These are phyloP conservation scores for Antrozous pallidus DNA, from an alignment of 2,797 vertebrate species.

Conservation along the genomic window DNA sequence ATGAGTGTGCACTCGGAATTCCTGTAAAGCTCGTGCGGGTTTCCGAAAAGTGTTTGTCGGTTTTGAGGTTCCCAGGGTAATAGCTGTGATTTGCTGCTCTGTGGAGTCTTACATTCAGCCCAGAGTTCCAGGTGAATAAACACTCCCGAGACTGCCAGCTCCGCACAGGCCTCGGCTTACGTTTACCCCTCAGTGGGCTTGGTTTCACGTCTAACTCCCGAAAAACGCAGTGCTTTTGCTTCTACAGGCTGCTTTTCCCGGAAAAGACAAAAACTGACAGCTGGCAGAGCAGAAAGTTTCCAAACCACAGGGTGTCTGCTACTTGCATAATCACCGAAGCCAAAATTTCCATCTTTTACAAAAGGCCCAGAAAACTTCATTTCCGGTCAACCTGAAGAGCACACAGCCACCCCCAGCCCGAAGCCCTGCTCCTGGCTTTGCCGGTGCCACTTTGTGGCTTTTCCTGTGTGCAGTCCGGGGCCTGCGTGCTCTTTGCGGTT, in stretches of 20 bases:
- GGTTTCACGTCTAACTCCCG: conserved; percentile 33
- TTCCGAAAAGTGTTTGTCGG: not conserved
- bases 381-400: conserved; percentile 14
- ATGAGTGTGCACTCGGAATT: not conserved
- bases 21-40: not conserved
- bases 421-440: not conserved
- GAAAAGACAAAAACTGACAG: conserved; percentile 42
- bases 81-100: not conserved
- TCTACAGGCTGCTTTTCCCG: conserved; percentile 46
- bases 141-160: not conserved
- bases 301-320: conserved; percentile 39
- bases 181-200: not conserved
- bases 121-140: not conserved
- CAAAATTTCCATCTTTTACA: conserved; percentile 47
- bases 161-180: not conserved
- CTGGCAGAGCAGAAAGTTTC: conserved; percentile 54
- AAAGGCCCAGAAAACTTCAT: not conserved
- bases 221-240: conserved; percentile 6
- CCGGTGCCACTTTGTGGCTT: conserved; percentile 21
- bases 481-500: not conserved
- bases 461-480: conserved; percentile 75
- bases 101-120: not conserved
- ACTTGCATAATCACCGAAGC: conserved; percentile 39
- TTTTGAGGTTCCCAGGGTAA: not conserved
- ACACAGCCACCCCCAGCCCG: not conserved